A percentile compares a stretch with the other conserved stretches of the same genome.
Evolutionary conservation across 2,113 vertebrate species (phyloP).

Genomic region (Melanocharis versteri): DNA sequence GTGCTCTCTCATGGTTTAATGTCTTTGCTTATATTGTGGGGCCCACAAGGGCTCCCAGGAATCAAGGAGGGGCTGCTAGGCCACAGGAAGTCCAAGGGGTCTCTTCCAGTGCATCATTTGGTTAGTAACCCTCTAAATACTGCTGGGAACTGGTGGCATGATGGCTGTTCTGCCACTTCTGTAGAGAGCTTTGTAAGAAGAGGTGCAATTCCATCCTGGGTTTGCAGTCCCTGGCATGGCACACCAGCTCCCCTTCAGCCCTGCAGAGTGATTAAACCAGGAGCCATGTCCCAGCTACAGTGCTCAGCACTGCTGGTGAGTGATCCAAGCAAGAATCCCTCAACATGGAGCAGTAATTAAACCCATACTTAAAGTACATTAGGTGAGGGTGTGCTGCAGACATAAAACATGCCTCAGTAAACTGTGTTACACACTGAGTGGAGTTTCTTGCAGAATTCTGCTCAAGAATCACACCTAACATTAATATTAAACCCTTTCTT

Average conservation of each 20-base stretch:
- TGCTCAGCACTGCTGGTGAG: not conserved
- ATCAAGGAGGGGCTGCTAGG: not conserved
- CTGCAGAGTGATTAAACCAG: not conserved
- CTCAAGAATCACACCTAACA: not conserved
- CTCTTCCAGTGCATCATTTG: not conserved
- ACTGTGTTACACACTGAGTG: not conserved
- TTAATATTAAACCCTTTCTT: not conserved
- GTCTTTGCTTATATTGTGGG: not conserved
- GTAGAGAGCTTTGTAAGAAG: not conserved
- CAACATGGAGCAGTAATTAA: not conserved
- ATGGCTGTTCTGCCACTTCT: not conserved
- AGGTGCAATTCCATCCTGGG: not conserved
- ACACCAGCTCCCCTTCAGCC: not conserved
- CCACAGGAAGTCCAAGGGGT: not conserved
- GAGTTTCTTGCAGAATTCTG: not conserved
- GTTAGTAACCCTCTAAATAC: not conserved
- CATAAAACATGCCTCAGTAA: not conserved
- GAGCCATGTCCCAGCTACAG: not conserved
- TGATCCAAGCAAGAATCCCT: not conserved
- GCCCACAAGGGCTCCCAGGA: not conserved
- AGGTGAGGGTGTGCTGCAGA: not conserved
- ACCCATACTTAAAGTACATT: not conserved
- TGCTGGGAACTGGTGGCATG: not conserved
- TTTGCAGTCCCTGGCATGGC: not conserved
- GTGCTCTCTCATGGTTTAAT: rapidly evolving